Percentiles rank a stretch among this genome's conserved stretches.
Evolutionary conservation across 2,113 vertebrate genomes (phyloP).

Genomic region (Megalops atlanticus): DNA sequence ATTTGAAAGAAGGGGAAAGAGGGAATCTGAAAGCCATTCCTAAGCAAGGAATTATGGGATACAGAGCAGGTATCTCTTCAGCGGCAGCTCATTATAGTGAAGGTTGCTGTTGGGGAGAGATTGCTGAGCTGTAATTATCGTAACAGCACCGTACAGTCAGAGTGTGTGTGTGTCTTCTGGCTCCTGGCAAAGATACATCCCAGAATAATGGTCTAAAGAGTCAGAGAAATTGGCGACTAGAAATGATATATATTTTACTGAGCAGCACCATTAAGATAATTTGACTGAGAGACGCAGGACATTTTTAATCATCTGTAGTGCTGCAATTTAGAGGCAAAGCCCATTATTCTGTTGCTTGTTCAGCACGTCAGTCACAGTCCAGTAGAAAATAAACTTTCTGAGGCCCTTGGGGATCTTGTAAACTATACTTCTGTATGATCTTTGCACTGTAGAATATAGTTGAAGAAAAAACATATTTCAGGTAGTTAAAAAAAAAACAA

Average conservation of each 20-base stretch:
- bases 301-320: neutral
- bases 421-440: neutral
- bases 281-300: neutral
- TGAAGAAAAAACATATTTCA: neutral
- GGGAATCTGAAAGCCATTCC: neutral
- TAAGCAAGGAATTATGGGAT: neutral
- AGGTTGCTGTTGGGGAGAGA: neutral
- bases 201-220: neutral
- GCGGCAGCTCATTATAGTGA: neutral
- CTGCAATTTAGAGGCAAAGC: neutral
- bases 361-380: neutral
- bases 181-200: neutral
- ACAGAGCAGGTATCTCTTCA: neutral
- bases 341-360: neutral
- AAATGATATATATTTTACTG: neutral
- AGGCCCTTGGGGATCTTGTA: neutral
- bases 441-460: neutral
- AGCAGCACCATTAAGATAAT: neutral
- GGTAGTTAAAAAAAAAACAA: neutral
- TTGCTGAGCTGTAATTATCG: neutral
- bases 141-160: neutral
- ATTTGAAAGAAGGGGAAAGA: neutral
- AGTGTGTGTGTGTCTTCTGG: neutral
- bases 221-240: neutral
- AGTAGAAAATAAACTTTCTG: neutral